phyloP scores from a whole-genome alignment of 2,888 invertebrate species.

The Apomyelois bistriatella region DNA sequence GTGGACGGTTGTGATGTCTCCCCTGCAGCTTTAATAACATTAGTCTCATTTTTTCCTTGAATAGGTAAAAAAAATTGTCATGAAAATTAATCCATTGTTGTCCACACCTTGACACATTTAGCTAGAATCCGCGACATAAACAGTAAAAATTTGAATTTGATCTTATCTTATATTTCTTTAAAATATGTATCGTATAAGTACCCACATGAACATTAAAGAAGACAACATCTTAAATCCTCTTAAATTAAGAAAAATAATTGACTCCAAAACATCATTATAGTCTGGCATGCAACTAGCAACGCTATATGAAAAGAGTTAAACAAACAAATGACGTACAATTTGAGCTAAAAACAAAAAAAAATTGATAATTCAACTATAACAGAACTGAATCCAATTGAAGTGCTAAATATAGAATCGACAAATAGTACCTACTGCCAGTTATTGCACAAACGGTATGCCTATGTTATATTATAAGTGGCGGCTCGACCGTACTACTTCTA shows the following conservation, averaged over 20 bases:
- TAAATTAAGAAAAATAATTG: too few species aligned
- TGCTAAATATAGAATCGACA: slow-evolving; percentile 6
- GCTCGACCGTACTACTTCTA: not conserved
- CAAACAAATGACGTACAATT: too few species aligned
- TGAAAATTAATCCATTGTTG: not conserved
- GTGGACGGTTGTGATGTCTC: not conserved
- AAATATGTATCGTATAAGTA: too few species aligned
- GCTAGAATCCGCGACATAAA: too few species aligned
- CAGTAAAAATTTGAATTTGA: too few species aligned
- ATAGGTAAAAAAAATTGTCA: not conserved
- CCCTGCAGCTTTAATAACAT: not conserved
- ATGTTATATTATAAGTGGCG: not conserved
- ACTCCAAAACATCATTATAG: too few species aligned
- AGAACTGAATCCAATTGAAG: not conserved
- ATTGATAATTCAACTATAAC: not conserved
- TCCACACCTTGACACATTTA: too few species aligned
- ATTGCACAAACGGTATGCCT: not conserved
- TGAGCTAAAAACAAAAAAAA: not conserved
- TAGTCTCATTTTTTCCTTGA: not conserved
- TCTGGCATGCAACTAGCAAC: too few species aligned
- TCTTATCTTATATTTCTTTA: too few species aligned
- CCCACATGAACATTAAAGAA: too few species aligned
- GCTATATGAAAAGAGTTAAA: too few species aligned
- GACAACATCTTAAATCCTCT: too few species aligned
- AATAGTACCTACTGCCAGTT: not conserved